Evolutionary conservation across 64 coral and sea anemone species (phyloP), one percentile per base, ranked within the genome.

Genomic region (Porites lutea): DNA sequence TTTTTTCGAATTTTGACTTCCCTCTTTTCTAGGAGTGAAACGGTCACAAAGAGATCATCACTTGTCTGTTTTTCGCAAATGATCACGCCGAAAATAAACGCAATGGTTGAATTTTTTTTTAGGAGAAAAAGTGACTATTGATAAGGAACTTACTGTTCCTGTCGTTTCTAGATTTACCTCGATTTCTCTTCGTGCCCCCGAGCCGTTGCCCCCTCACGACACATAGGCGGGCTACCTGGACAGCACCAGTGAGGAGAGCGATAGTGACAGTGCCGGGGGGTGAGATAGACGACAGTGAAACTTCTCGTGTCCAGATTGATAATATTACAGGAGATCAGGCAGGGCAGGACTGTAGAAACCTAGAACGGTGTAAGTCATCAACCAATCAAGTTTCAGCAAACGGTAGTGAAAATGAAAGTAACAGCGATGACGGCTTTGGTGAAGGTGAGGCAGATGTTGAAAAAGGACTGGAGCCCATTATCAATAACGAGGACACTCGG

Each of bases 401-500:
- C 52, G 27, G 27, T 37, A 46, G 1, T n/a, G 58, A 54, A 10
- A 77, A 23, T 20, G 69, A 77, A 10, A 59, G 27, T 14, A 88
- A 58, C 71, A 88, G 69, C 44, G 86, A 77, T 12, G 73, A 73
- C n/a, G 82, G 91, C 21, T 93, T 87, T 75, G 85, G 73, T 19
- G 85, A 85, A 19, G 91, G 62, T 16, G 89, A 90, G 5, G 77
- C 77, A 72, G 85, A 76, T 60, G 74, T 78, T 4, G 82, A 85
- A 9, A 87, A 93, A 67, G 83, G 9, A 5, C 74, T 63, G 8
- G 74, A 75, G 14, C 60, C 51, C 7, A 93, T 48, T 13, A 16
- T 21, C 0, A 78, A 65, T 8, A 79, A 50, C 70, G 91, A 79
- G 4, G 37, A 76, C 4, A 75, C 61, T 1, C 77, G 55, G 37